Evolutionary conservation across 2,113 vertebrate species (phyloP).

Genomic region (Malurus alboscapulatus): DNA sequence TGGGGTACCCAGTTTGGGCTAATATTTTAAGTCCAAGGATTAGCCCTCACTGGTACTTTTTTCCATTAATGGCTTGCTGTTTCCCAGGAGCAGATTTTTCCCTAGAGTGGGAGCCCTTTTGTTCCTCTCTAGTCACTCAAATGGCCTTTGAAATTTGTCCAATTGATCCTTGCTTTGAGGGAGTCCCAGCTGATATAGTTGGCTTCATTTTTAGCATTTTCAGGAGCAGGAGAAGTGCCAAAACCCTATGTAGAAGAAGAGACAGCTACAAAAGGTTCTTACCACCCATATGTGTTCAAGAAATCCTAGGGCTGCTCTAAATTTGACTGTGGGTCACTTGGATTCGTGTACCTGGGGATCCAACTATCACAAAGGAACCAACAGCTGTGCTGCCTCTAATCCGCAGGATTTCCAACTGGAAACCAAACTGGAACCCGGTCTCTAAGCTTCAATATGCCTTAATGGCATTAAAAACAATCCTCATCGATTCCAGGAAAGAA

Average conservation of each 20-base stretch:
- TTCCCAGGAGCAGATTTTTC: slow-evolving; percentile 13
- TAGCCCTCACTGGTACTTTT: neutral
- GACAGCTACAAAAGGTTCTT: slow-evolving; percentile 11
- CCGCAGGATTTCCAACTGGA: neutral
- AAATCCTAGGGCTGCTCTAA: slow-evolving; percentile 11
- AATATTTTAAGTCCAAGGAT: neutral
- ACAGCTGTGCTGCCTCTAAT: neutral
- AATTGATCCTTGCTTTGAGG: slow-evolving; percentile 50
- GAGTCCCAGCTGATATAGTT: slow-evolving; percentile 35
- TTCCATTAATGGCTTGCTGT: neutral
- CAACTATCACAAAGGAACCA: neutral
- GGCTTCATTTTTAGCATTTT: slow-evolving; percentile 44
- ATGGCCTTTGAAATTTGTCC: slow-evolving; percentile 47
- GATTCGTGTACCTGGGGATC: neutral
- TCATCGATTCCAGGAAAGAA: neutral
- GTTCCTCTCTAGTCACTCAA: slow-evolving; percentile 1
- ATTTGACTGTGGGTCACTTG: neutral
- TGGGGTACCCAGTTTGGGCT: neutral
- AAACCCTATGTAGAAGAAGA: slow-evolving; percentile 14
- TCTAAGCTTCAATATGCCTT: neutral
- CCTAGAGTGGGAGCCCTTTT: slow-evolving; percentile 1
- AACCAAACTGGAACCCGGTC: neutral
- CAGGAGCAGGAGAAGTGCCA: slow-evolving; percentile 33
- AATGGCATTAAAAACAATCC: neutral
- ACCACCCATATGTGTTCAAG: neutral